A percentile compares a stretch with the other conserved stretches of the same genome.
Conservation (phyloP, 2,797 vertebrate species). For the Trematomus bernacchii region DNA sequence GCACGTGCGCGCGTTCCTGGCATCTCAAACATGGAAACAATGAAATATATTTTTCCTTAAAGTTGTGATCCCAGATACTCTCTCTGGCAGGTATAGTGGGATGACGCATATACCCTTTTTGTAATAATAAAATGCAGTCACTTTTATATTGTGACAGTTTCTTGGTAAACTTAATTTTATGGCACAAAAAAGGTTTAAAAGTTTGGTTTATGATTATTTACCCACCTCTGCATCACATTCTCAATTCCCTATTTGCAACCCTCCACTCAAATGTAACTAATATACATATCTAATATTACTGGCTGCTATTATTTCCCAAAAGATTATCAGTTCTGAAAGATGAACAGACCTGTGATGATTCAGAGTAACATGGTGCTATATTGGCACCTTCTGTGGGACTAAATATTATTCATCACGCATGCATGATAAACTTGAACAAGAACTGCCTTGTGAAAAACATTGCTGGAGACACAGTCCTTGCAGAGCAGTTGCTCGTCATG, state of each 20-base stretch:
- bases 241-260: not conserved
- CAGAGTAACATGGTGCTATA: conserved; percentile 42
- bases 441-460: conserved; percentile 31
- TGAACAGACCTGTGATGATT: conserved; percentile 56
- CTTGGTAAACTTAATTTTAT: conserved; percentile 3
- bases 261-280: not conserved
- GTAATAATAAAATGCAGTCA: not conserved
- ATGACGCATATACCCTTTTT: not conserved
- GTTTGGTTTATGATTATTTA: not conserved
- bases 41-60: conserved; percentile 13
- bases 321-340: conserved; percentile 41
- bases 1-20: conserved; percentile 45
- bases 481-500: conserved; percentile 18
- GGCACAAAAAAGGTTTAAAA: not conserved
- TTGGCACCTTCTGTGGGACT: conserved; percentile 54
- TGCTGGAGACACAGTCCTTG: conserved; percentile 21
- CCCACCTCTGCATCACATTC: not conserved
- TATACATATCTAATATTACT: conserved; percentile 1
- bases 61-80: not conserved
- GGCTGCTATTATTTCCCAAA: conserved; percentile 29
- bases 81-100: not conserved
- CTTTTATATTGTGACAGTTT: not conserved
- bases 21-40: conserved; percentile 34
- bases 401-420: conserved; percentile 43
- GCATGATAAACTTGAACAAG: conserved; percentile 43